Evolutionary conservation across 2,797 vertebrate species (phyloP).

Genomic region (Lagorchestes hirsutus): DNA sequence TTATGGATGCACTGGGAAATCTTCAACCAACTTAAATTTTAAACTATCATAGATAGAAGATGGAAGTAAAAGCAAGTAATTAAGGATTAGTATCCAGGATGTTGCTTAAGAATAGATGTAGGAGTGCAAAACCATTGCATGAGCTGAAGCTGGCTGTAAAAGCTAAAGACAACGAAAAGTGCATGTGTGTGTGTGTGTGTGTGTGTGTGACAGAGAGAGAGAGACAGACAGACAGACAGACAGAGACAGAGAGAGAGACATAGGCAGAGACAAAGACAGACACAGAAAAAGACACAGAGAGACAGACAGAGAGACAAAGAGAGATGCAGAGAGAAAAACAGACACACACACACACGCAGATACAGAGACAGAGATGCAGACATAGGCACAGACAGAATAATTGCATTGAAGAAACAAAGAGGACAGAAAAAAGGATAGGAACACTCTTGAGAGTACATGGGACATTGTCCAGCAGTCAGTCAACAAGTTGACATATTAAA

Average conservation of each 20-base stretch:
- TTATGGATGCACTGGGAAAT: not conserved
- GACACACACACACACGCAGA: not conserved
- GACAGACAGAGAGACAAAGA: rapidly evolving
- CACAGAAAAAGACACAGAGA: rapidly evolving
- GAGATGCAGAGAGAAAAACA: not conserved
- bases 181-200: not conserved
- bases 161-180: not conserved
- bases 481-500: not conserved
- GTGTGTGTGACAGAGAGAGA: too few relatives aligned
- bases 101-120: not conserved
- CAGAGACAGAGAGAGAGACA: not conserved
- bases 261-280: not conserved
- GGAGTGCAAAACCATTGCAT: not conserved
- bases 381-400: not conserved
- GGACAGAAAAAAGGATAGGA: not conserved
- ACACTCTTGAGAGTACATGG: not conserved
- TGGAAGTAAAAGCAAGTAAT: not conserved
- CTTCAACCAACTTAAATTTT: not conserved
- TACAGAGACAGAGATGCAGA: not conserved
- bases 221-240: not conserved
- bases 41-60: not conserved
- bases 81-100: not conserved
- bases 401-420: not conserved
- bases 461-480: not conserved
- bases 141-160: not conserved